These are phyloP conservation scores for Dermatemys mawii DNA, from an alignment of 2,113 vertebrate species.

Conservation along the genomic window DNA sequence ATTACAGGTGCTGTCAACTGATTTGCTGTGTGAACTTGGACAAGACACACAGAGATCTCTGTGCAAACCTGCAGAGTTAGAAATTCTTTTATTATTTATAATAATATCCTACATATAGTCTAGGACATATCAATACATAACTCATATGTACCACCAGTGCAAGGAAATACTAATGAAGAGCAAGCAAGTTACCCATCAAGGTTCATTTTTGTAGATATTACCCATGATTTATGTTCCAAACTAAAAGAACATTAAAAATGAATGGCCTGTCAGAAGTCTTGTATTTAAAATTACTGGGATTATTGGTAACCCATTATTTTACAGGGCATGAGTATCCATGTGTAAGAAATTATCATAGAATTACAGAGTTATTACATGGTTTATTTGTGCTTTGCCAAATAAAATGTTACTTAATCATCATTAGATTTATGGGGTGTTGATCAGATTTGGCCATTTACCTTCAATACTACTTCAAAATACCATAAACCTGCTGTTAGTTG, in stretches of 20 bases:
- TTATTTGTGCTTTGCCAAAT: slow-evolving; percentile 73
- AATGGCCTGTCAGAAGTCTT: slow-evolving; percentile 67
- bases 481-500: slow-evolving; percentile 51
- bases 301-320: slow-evolving; percentile 70
- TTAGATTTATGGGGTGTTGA: slow-evolving; percentile 72
- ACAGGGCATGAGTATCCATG: slow-evolving; percentile 68
- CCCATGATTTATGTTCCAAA: slow-evolving; percentile 58
- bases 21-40: not conserved
- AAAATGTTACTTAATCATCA: slow-evolving; percentile 69
- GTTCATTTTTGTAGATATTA: slow-evolving; percentile 45
- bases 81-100: not conserved
- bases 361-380: slow-evolving; percentile 65
- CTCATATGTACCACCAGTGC: not conserved
- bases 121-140: not conserved
- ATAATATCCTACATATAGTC: not conserved
- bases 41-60: not conserved
- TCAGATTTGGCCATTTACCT: slow-evolving; percentile 64
- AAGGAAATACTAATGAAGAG: not conserved
- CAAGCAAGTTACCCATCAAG: not conserved
- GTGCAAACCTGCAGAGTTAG: not conserved
- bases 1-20: not conserved
- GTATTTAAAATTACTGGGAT: slow-evolving; percentile 72
- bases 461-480: slow-evolving; percentile 12
- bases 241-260: slow-evolving; percentile 55
- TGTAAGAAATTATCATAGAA: slow-evolving; percentile 73